A percentile compares a stretch with the other conserved stretches of the same genome.
These are phyloP conservation scores for Lethrus apterus DNA, from an alignment of 1,140 invertebrate genomes.

Conservation along the genomic window DNA sequence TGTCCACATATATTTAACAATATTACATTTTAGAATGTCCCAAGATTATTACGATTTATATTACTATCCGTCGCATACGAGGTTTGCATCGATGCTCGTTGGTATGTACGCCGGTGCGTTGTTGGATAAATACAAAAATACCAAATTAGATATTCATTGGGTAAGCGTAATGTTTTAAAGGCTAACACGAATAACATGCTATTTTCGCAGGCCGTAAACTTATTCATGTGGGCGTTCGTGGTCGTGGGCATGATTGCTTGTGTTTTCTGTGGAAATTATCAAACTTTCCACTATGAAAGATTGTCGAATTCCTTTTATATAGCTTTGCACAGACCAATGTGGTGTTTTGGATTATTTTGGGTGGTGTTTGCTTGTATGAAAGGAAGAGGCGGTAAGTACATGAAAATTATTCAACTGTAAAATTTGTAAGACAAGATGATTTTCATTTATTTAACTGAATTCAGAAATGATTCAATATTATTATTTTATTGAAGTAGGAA, in stretches of 20 bases:
- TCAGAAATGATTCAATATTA: no score
- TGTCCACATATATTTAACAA: neutral
- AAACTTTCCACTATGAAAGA: conserved; percentile 7
- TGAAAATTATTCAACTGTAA: neutral
- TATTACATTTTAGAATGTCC: conserved; percentile 2
- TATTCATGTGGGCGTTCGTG: conserved; percentile 1
- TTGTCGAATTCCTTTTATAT: conserved; percentile 1
- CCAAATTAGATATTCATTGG: conserved; percentile 2
- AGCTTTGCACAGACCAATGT: conserved; percentile 1
- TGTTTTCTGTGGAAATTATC: neutral
- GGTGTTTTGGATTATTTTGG: conserved; percentile 11
- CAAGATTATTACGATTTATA: conserved; percentile 3
- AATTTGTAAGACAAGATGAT: neutral
- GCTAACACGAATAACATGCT: neutral
- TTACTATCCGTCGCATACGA: conserved; percentile 13
- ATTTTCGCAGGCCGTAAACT: neutral
- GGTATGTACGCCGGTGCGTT: conserved; percentile 1
- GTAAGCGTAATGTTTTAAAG: neutral
- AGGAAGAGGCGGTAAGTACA: conserved; percentile 11
- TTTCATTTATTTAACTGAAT: no score
- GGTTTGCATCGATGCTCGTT: conserved; percentile 11
- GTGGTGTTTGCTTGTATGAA: conserved; percentile 12
- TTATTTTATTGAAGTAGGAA: no score
- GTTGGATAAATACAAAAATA: neutral
- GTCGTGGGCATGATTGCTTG: conserved; percentile 5